These are phyloP conservation scores for Meloidogyne exigua DNA, from an alignment of 1,140 invertebrate species.

Conservation along the genomic window DNA sequence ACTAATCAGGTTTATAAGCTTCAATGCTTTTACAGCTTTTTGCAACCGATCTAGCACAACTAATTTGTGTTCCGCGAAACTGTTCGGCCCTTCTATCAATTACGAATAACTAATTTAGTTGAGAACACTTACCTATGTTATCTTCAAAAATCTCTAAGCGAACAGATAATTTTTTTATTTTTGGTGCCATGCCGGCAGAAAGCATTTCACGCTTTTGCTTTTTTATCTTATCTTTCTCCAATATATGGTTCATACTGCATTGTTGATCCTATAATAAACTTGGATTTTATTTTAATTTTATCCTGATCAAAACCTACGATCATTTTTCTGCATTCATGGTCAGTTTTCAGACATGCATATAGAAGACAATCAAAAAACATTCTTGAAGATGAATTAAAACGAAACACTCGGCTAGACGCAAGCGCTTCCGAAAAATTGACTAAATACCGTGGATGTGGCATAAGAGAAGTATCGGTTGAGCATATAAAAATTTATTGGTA, in stretches of 20 bases:
- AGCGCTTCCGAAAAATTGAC: slow-evolving; percentile 33
- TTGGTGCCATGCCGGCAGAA: neutral
- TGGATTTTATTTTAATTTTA: neutral
- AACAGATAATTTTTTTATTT: neutral
- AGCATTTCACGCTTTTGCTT: slow-evolving; percentile 8
- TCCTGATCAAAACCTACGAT: neutral
- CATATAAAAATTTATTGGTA: slow-evolving; percentile 27
- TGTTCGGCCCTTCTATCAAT: neutral
- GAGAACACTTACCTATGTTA: slow-evolving; percentile 10
- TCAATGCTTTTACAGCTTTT: slow-evolving; percentile 23
- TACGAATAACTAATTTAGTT: neutral
- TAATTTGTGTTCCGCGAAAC: neutral
- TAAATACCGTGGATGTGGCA: slow-evolving; percentile 43
- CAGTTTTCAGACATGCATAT: slow-evolving; percentile 49
- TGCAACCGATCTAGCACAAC: neutral
- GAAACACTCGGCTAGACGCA: slow-evolving; percentile 44
- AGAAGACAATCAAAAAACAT: slow-evolving; percentile 49
- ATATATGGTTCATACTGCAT: neutral
- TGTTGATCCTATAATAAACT: neutral
- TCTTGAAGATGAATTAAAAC: slow-evolving; percentile 37
- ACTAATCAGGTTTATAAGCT: slow-evolving; percentile 19
- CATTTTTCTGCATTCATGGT: slow-evolving; percentile 30
- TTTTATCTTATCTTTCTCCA: neutral
- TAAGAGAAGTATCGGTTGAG: slow-evolving; percentile 37
- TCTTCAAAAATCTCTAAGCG: slow-evolving; percentile 1